A percentile compares a stretch with the other conserved stretches of the same genome.
These are phyloP conservation scores for Riparia riparia DNA, from an alignment of 2,113 vertebrate species.

Conservation along the genomic window DNA sequence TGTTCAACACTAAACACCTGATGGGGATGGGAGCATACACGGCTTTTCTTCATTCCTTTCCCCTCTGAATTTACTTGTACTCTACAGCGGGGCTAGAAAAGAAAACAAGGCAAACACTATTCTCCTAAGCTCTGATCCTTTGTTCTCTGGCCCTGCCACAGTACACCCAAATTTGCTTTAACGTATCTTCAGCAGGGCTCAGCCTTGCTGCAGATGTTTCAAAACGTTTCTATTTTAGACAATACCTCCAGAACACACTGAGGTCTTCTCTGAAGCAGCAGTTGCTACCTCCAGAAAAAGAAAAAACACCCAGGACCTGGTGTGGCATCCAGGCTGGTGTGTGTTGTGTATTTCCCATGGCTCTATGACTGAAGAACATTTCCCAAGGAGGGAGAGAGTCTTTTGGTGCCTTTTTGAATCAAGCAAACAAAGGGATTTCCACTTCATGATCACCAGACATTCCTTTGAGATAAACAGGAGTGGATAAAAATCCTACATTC, in stretches of 20 bases:
- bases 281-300: background rate
- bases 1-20: background rate
- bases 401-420: background rate
- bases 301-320: fast-evolving
- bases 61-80: background rate
- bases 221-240: background rate
- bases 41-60: background rate
- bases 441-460: background rate
- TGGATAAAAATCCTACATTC: background rate
- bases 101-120: background rate
- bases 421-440: constrained; percentile 17
- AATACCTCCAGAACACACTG: background rate
- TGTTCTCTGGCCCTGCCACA: background rate
- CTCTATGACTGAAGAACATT: background rate
- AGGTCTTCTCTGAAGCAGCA: background rate
- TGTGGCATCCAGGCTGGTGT: background rate
- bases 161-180: background rate
- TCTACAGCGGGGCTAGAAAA: background rate
- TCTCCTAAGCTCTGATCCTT: background rate
- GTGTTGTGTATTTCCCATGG: background rate
- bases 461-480: constrained; percentile 17
- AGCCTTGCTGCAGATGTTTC: background rate
- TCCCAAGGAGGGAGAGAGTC: background rate
- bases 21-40: background rate
- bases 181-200: background rate